Evolutionary conservation across 2,888 invertebrate genomes (phyloP).

Genomic region (Creontiades dilutus): DNA sequence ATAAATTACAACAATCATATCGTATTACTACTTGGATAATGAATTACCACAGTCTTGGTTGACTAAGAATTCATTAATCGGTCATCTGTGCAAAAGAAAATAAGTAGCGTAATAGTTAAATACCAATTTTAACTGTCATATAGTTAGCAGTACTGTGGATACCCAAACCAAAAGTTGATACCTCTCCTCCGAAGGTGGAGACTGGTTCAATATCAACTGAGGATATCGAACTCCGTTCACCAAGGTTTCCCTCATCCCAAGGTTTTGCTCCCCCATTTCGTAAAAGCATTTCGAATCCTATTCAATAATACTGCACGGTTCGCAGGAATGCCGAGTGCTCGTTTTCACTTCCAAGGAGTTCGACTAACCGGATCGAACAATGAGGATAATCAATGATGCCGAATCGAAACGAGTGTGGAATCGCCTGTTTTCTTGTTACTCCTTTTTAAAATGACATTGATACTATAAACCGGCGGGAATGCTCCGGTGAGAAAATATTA

Average conservation of each 20-base stretch:
- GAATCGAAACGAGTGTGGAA: constrained; percentile 45
- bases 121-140: no score
- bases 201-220: constrained; percentile 5
- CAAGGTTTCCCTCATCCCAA: constrained; percentile 55
- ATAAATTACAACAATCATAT: no score
- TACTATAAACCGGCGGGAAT: not conserved
- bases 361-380: constrained; percentile 65
- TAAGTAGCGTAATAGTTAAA: no score
- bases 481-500: not conserved
- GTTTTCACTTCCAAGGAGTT: constrained; percentile 68
- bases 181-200: not conserved
- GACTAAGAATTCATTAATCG: no score
- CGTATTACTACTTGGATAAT: no score
- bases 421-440: not conserved
- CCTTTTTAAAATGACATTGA: not conserved
- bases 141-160: no score
- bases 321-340: constrained; percentile 64
- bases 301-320: constrained; percentile 70
- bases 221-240: constrained; percentile 49
- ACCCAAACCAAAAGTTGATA: no score
- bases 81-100: no score
- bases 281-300: constrained; percentile 70
- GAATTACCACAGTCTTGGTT: no score
- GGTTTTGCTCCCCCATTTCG: constrained; percentile 60
- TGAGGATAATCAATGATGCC: constrained; percentile 66